Evolutionary conservation across 2,888 invertebrate genomes (phyloP).

Genomic region (Melanargia galathea): DNA sequence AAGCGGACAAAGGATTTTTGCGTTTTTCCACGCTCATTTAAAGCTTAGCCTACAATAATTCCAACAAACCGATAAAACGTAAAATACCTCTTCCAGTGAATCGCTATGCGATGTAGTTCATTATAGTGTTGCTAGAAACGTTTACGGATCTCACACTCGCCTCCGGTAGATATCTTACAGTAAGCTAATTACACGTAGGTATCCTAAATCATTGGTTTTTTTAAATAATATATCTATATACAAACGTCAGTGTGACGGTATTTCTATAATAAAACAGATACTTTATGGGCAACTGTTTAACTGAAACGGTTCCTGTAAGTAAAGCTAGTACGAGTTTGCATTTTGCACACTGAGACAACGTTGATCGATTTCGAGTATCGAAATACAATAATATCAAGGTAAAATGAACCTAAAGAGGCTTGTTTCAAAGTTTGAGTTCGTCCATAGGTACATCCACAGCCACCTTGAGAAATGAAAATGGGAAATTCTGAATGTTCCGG

Average conservation of each 20-base stretch:
- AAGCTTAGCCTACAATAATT: neutral
- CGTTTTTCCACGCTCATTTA: neutral
- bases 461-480: no score
- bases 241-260: constrained; percentile 11
- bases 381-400: no score
- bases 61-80: neutral
- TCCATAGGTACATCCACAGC: no score
- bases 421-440: no score
- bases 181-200: constrained; percentile 55
- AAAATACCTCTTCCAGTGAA: constrained; percentile 34
- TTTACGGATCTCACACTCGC: constrained; percentile 65
- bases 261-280: constrained; percentile 1
- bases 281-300: no score
- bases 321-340: no score
- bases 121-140: constrained; percentile 63
- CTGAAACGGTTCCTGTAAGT: no score
- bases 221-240: neutral
- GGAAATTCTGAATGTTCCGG: no score
- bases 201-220: neutral
- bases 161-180: constrained; percentile 58
- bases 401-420: no score
- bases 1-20: no score
- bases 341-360: no score
- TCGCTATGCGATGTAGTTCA: constrained; percentile 40
- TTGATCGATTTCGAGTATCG: no score